Evolutionary conservation across 2,113 vertebrate genomes (phyloP), one percentile per base, ranked within the genome.

Genomic region (Agapornis roseicollis): DNA sequence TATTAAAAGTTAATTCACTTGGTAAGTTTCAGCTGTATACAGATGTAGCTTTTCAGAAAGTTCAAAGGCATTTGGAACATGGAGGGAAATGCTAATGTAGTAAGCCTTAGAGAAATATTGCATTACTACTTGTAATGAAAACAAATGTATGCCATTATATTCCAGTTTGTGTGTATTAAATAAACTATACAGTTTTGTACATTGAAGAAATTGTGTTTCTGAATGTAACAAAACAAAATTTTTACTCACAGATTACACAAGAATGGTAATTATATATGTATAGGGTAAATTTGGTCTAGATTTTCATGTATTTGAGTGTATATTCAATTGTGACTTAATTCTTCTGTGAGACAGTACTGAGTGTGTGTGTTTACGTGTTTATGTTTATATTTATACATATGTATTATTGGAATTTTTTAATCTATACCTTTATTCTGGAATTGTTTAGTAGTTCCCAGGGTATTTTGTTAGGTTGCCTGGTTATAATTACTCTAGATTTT

Each of bases 1-100:
- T 98, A 98, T 98, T 98, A 97, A 98, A 99, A 98, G 98, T 99
- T 99, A 97, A 98, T 98, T 99, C 98, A 95, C 94, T 97, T 91
- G 97, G 91, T 98, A 98, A 98, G 97, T 98, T 97, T 98, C 39
- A 17, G 89, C 97, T 97, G 97, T 97, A 66, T 97, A 97, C 97
- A 98, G 98, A 98, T 98, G 98, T 97, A 98, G 98, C 97, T 98
- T 97, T 98, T 98, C 97, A 97, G 93, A 96, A 98, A 98, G 98
- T 98, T 98, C 98, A 98, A 98, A 98, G 97, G 97, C 98, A 97
- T 97, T 97, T 84, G 93, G 93, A 97, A 97, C 89, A 84, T 85
- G 93, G 96, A 95, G 79, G 95, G 96, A 98, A 97, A 98, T 97
- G 97, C 96, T 97, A 97, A 98, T 98, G 90, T 68, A 69, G 94